phyloP scores from a whole-genome alignment of 2,797 vertebrate genomes.

The Semotilus atromaculatus region DNA sequence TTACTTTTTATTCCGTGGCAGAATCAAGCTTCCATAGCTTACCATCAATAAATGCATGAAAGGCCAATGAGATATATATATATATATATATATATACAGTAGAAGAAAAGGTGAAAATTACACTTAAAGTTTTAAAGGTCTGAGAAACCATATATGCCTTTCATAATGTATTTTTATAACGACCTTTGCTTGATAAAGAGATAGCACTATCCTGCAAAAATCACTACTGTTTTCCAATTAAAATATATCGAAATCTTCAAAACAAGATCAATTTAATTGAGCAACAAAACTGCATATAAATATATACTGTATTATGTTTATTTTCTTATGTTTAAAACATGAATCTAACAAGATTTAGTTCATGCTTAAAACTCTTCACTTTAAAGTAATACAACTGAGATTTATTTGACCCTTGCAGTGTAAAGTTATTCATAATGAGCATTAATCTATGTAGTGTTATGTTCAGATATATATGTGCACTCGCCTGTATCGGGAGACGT shows the following conservation, averaged over 20 bases:
- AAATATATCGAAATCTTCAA: neutral
- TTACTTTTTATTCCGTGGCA: neutral
- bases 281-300: neutral
- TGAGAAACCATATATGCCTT: neutral
- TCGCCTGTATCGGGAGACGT: conserved; percentile 83
- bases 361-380: neutral
- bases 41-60: neutral
- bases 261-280: neutral
- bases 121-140: too few species aligned
- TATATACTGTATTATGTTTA: neutral
- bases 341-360: neutral
- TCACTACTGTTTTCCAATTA: neutral
- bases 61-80: neutral
- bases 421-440: neutral
- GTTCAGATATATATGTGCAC: neutral
- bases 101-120: too few species aligned
- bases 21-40: neutral
- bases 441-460: too few species aligned
- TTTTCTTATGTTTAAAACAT: neutral
- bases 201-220: neutral
- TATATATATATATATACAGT: too few species aligned
- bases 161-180: neutral
- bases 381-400: neutral
- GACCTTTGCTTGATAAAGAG: too few species aligned
- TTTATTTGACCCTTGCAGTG: too few species aligned